Conservation (phyloP, 2,888 invertebrate species). For the Hetaerina titia region DNA sequence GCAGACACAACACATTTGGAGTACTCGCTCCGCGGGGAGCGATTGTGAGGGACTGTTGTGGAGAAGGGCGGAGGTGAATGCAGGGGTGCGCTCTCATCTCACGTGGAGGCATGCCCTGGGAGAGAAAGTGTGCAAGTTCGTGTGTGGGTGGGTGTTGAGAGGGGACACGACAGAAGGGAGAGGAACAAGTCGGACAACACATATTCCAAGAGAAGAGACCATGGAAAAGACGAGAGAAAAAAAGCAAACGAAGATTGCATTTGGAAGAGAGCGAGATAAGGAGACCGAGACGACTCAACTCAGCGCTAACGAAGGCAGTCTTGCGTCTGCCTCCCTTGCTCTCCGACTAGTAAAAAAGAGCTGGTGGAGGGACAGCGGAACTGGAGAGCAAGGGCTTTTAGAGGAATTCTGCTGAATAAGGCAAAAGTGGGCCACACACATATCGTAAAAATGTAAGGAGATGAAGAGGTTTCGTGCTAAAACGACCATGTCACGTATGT, state of each 20-base stretch:
- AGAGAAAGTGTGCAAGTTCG: not conserved
- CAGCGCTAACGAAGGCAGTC: constrained; percentile 55
- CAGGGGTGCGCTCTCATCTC: not conserved
- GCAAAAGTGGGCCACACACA: not conserved
- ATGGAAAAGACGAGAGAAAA: not conserved
- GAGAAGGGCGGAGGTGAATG: not conserved
- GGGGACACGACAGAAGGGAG: not conserved
- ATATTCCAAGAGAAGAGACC: not conserved
- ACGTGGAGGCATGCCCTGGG: not conserved
- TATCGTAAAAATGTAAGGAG: constrained; percentile 32
- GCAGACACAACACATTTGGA: constrained; percentile 55
- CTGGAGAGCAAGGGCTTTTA: not conserved
- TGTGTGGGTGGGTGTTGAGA: constrained; percentile 5
- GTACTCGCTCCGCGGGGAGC: not conserved
- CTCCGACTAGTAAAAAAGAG: not conserved
- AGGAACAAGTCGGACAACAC: constrained; percentile 46
- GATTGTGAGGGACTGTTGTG: not conserved
- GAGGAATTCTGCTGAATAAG: constrained; percentile 1
- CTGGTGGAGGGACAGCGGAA: not conserved
- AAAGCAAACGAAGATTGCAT: constrained; percentile 3
- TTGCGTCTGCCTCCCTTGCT: not conserved
- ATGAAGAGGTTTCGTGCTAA: not conserved
- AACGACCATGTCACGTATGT: constrained; percentile 53
- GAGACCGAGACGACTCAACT: constrained; percentile 60
- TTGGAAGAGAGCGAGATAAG: constrained; percentile 52